Base-by-base conservation (phyloP, 2,888 invertebrate species). In the Amiota minor region DNA sequence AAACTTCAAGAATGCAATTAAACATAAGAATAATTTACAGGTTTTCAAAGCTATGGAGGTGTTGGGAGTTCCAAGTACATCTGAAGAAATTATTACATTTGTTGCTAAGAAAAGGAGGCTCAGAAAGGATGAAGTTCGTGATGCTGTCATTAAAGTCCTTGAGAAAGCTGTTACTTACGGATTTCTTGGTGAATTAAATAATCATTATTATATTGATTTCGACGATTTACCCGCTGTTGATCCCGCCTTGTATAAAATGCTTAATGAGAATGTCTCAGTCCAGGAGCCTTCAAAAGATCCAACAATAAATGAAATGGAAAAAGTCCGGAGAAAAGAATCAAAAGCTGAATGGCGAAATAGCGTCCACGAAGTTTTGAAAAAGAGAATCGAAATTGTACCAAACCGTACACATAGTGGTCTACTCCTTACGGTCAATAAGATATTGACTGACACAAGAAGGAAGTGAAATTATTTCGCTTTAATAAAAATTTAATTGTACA, bases 151-250 rank as follows among this genome's bases (percentile, higher is more conserved):
- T 10, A 23, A 16, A 9, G 14, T 10, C 12, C 35, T 68, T 1
- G 67, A 68, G 23, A 9, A n/a, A n/a, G 20, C 67, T 6, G 49
- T 68, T 14, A 50, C 12, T 10, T 68, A 50, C n/a, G 67, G 67
- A 20, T 68, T 68, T 53, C 35, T 68, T 20, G 67, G 67, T 53
- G 53, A 35, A 23, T 12, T 16, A 2, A 2, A 68, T 9, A n/a
- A 3, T 11, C 35, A 53, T 16, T 68, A 23, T n/a, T 68, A 68
- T 23, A 12, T 68, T 12, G 50, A 53, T 23, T 53, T n/a, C 12
- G 18, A 35, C 0, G 53, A 68, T 53, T 14, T 53, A 14, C 12
- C 50, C 9, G 6, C 14, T 12, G 10, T 20, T 1, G 23, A 50
- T 68, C 8, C 14, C 4, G 10, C 20, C 2, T 46, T 68, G 12